Evolutionary conservation across 2,888 invertebrate species (phyloP).

Genomic region (Syritta pipiens): DNA sequence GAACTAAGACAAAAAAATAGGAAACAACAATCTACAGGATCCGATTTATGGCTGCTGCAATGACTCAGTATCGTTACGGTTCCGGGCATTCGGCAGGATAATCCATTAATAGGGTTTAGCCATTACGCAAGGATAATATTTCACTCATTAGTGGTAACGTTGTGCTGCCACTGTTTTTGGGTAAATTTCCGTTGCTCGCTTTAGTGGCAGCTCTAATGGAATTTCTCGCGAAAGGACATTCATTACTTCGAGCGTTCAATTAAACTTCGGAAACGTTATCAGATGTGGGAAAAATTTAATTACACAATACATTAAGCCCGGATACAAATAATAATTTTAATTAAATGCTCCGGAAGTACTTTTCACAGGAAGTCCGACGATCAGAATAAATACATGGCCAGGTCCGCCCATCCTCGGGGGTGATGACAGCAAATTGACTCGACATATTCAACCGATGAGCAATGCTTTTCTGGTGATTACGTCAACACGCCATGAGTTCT

Average conservation of each 20-base stretch:
- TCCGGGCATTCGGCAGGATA: background rate
- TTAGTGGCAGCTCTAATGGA: constrained; percentile 17
- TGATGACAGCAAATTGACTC: too few species aligned
- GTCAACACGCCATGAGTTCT: too few species aligned
- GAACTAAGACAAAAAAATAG: too few species aligned
- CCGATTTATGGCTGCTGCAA: background rate
- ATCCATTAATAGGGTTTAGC: constrained; percentile 4
- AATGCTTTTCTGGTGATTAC: too few species aligned
- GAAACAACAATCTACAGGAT: too few species aligned
- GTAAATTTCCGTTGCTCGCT: background rate
- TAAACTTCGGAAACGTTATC: background rate
- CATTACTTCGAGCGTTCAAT: constrained; percentile 4
- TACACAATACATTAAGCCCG: constrained; percentile 2
- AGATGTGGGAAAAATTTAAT: background rate
- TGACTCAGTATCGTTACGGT: too few species aligned
- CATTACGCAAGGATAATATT: constrained; percentile 4
- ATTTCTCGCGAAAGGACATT: background rate
- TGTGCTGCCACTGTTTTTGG: background rate
- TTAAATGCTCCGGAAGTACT: background rate
- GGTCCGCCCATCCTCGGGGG: too few species aligned
- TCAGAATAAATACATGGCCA: too few species aligned
- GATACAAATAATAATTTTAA: constrained; percentile 4
- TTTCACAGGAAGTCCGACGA: too few species aligned
- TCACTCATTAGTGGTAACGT: constrained; percentile 15
- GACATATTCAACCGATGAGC: too few species aligned